These are phyloP conservation scores for Nannospalax galili DNA, from an alignment of 2,113 vertebrate species.

Conservation along the genomic window DNA sequence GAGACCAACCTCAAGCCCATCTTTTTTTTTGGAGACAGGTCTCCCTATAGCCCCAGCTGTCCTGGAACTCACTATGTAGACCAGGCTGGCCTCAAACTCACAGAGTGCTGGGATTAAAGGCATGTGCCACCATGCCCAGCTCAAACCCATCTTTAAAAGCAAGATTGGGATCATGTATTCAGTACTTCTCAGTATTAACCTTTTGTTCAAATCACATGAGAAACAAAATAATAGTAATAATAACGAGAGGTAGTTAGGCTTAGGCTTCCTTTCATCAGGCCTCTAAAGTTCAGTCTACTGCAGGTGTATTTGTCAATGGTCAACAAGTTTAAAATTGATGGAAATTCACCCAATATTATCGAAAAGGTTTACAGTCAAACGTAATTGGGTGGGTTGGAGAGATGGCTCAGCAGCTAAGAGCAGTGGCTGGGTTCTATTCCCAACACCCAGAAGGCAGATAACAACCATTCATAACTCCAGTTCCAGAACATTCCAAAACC, in stretches of 20 bases:
- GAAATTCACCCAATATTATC: background rate
- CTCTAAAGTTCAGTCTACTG: background rate
- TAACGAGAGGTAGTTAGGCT: background rate
- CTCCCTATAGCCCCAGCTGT: no score
- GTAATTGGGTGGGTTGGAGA: no score
- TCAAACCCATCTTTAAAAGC: background rate
- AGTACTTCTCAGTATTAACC: background rate
- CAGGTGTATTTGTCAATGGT: background rate
- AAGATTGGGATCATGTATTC: background rate
- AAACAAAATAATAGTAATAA: background rate
- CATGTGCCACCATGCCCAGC: no score
- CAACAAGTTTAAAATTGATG: background rate
- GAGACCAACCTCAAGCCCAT: background rate
- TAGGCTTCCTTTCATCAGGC: background rate
- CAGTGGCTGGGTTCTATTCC: no score
- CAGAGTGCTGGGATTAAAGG: no score
- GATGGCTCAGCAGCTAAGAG: no score
- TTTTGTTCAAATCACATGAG: background rate
- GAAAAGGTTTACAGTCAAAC: background rate
- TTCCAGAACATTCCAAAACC: no score
- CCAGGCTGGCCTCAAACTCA: no score
- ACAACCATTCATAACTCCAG: no score
- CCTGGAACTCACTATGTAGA: no score
- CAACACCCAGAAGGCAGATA: no score
- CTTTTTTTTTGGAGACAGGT: no score